Evolutionary conservation across 92 coral and sea anemone genomes (phyloP).

Genomic region (Palythoa heliodiscus): DNA sequence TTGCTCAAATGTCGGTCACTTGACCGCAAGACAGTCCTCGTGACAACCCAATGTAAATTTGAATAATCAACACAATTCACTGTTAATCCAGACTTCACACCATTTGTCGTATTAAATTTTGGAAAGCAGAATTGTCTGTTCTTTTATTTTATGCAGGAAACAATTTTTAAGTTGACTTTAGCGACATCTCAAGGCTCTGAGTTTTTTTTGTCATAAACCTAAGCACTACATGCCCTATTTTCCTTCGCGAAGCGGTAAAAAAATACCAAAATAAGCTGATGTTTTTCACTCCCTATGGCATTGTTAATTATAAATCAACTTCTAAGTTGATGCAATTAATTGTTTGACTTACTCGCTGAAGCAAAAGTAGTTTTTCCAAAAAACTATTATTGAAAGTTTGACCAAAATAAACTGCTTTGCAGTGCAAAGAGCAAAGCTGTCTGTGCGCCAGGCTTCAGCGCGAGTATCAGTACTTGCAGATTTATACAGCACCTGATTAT

Average conservation of each 20-base stretch:
- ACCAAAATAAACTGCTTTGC: conserved; percentile 4
- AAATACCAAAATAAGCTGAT: neutral
- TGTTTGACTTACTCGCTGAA: neutral
- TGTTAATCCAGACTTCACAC: neutral
- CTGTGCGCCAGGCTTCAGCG: neutral
- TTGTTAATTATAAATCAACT: neutral
- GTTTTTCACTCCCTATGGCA: neutral
- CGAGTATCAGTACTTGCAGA: neutral
- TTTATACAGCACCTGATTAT: neutral
- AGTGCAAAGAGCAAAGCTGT: neutral
- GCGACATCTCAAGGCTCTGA: neutral
- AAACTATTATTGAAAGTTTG: neutral
- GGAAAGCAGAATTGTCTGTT: neutral
- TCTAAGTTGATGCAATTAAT: neutral
- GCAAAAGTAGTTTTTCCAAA: neutral
- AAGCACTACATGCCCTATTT: neutral
- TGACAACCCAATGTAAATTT: too few species aligned
- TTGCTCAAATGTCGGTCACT: too few species aligned
- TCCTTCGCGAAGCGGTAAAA: neutral
- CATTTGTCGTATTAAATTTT: conserved; percentile 16
- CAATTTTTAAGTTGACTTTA: neutral
- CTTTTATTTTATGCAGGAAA: conserved; percentile 9
- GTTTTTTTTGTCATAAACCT: neutral
- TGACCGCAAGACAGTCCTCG: too few species aligned
- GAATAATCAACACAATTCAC: too few species aligned